These are phyloP conservation scores for Erythrolamprus reginae DNA, from an alignment of 2,113 vertebrate genomes.

Conservation along the genomic window DNA sequence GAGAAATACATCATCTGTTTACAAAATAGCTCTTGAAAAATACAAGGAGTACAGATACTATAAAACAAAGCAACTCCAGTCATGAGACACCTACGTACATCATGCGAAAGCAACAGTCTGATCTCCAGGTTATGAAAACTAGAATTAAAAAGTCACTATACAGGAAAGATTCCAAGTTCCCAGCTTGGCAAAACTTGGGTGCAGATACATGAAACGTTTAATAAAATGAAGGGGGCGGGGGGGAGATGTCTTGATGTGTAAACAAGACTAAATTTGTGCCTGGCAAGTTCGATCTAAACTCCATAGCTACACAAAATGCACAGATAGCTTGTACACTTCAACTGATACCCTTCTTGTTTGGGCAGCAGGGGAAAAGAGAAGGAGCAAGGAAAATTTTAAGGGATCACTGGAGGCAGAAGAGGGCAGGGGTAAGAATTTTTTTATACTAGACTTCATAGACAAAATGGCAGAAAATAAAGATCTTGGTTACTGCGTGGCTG, in stretches of 20 bases:
- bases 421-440: conserved; percentile 59
- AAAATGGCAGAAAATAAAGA: conserved; percentile 49
- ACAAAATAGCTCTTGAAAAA: conserved; percentile 89
- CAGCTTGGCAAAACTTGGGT: conserved; percentile 77
- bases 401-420: conserved; percentile 60
- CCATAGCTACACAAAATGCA: conserved; percentile 75
- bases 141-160: conserved; percentile 83
- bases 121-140: conserved; percentile 80
- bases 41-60: conserved; percentile 87
- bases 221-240: conserved; percentile 66
- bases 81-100: conserved; percentile 81
- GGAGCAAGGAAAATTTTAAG: not conserved
- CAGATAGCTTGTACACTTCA: conserved; percentile 72
- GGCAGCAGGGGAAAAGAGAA: not conserved
- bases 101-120: conserved; percentile 86
- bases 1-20: conserved; percentile 88
- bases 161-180: conserved; percentile 75
- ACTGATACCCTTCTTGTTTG: conserved; percentile 61
- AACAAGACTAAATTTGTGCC: conserved; percentile 78
- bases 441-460: conserved; percentile 60
- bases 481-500: conserved; percentile 57
- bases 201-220: conserved; percentile 79
- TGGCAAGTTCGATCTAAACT: conserved; percentile 75
- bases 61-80: conserved; percentile 87
- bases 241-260: conserved; percentile 65